Evolutionary conservation across 2,113 vertebrate genomes (phyloP).

Genomic region (Leiothrix lutea): DNA sequence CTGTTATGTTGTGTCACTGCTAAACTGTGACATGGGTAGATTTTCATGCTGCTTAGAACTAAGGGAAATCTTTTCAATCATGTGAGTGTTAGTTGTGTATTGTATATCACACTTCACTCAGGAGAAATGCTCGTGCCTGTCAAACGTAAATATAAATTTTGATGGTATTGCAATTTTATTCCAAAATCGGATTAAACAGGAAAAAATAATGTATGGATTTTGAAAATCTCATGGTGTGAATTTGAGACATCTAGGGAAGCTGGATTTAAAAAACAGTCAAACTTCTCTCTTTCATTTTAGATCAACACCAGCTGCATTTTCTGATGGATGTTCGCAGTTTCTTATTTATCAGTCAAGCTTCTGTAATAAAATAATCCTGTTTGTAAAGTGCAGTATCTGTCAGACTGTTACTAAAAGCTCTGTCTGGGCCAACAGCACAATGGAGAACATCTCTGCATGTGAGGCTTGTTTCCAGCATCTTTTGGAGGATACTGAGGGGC

Average conservation of each 20-base stretch:
- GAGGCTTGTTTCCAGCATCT: neutral
- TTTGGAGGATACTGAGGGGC: neutral
- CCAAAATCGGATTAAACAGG: neutral
- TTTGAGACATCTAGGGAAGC: neutral
- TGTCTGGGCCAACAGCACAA: neutral
- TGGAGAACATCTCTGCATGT: rapidly evolving
- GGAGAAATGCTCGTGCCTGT: neutral
- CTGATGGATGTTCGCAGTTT: neutral
- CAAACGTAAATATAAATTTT: neutral
- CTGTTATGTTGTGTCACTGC: neutral
- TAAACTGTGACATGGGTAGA: neutral
- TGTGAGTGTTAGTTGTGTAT: neutral
- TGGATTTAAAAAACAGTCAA: neutral
- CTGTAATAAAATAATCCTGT: neutral
- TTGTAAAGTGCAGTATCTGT: neutral
- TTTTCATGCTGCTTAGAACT: neutral
- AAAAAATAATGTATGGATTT: neutral
- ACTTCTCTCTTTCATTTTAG: neutral
- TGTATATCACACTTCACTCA: neutral
- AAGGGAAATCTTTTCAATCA: neutral
- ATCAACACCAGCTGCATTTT: neutral
- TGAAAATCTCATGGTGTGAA: neutral
- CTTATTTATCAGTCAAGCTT: neutral
- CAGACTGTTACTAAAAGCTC: neutral
- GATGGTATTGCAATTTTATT: neutral